phyloP scores from a whole-genome alignment of 2,797 vertebrate species.

The Knipowitschia caucasica region DNA sequence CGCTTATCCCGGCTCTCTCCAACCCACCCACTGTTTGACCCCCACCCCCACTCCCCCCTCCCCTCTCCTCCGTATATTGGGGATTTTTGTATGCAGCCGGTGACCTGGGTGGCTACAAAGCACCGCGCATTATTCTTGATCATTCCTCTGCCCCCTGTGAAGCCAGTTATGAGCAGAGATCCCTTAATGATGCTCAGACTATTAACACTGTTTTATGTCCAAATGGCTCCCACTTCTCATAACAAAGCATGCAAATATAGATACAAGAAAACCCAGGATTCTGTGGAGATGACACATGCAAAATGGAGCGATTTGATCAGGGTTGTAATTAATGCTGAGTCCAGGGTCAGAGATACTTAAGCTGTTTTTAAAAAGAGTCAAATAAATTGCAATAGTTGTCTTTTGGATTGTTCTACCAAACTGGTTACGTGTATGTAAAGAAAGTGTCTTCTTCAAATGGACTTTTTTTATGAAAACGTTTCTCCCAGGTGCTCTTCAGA shows the following conservation, averaged over 20 bases:
- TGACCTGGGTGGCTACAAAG: slow-evolving; percentile 92
- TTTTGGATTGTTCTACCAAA: no score
- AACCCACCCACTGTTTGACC: slow-evolving; percentile 59
- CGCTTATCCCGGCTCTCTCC: slow-evolving; percentile 54
- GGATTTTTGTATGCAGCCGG: slow-evolving; percentile 95
- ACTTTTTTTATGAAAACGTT: no score
- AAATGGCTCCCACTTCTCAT: slow-evolving; percentile 83
- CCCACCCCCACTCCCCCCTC: slow-evolving; percentile 38
- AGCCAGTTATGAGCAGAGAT: slow-evolving; percentile 93
- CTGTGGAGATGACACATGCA: slow-evolving; percentile 57
- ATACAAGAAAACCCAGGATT: slow-evolving; percentile 57
- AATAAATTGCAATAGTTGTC: no score
- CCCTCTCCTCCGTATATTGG: slow-evolving; percentile 74
- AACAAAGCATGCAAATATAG: slow-evolving; percentile 80
- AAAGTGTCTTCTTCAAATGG: no score
- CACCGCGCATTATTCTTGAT: slow-evolving; percentile 94
- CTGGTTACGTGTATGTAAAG: no score
- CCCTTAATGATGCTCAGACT: slow-evolving; percentile 93
- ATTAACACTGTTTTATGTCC: slow-evolving; percentile 94
- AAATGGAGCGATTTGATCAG: slow-evolving; percentile 58
- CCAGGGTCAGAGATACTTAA: not conserved
- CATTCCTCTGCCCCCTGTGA: slow-evolving; percentile 91
- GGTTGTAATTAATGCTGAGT: slow-evolving; percentile 25
- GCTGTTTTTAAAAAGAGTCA: no score
- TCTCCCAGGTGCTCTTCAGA: no score